phyloP scores from a whole-genome alignment of 2,113 vertebrate species.

The Pituophis catenifer region DNA sequence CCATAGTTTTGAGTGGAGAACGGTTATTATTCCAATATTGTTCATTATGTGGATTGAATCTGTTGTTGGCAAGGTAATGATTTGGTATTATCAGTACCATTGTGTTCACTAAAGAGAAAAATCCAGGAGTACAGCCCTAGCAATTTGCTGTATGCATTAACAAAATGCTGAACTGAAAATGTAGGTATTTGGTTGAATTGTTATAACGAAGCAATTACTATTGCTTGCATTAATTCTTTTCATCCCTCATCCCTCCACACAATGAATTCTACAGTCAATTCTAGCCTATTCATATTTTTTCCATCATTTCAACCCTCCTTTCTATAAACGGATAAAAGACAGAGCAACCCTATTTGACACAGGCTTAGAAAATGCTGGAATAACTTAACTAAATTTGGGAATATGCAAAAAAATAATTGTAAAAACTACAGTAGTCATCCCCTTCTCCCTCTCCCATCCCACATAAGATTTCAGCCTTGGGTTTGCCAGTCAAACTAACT shows the following conservation, averaged over 20 bases:
- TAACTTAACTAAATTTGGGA: not conserved
- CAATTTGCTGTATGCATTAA: slow-evolving; percentile 12
- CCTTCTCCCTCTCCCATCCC: too few relatives aligned
- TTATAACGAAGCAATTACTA: slow-evolving; percentile 3
- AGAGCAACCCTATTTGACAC: not conserved
- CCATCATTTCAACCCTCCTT: not conserved
- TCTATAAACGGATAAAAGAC: not conserved
- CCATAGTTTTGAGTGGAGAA: not conserved
- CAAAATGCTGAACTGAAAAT: not conserved
- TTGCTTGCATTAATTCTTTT: slow-evolving; percentile 10
- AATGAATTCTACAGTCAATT: not conserved
- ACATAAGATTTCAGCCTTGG: not conserved
- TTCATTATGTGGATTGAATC: not conserved
- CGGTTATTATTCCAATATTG: not conserved
- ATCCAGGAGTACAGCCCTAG: not conserved
- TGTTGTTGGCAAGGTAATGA: not conserved
- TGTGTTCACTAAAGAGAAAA: not conserved
- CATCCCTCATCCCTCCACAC: not conserved
- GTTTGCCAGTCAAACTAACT: not conserved
- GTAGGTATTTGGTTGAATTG: slow-evolving; percentile 1
- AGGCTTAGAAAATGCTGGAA: not conserved
- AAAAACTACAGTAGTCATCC: not conserved
- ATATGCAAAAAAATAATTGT: not conserved
- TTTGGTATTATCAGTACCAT: slow-evolving; percentile 7
- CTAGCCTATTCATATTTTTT: not conserved